These are phyloP conservation scores for Brevimyrus niger DNA, from an alignment of 2,113 vertebrate species.

Conservation along the genomic window DNA sequence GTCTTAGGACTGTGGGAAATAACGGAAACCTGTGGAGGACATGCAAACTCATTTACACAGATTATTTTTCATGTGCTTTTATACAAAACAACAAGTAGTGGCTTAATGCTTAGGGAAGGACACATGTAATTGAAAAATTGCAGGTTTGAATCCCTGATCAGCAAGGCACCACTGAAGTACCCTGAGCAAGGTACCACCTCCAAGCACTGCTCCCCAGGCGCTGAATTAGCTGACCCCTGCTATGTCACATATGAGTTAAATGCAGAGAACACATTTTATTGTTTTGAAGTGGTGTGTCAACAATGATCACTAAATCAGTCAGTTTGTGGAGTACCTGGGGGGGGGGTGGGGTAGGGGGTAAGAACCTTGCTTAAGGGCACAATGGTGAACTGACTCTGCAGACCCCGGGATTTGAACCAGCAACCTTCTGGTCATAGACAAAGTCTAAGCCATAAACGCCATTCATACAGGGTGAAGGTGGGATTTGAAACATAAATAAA, in stretches of 20 bases:
- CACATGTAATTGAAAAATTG: too few species aligned
- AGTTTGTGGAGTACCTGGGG: not conserved
- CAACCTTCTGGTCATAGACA: not conserved
- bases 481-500: not conserved
- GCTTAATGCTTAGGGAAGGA: too few species aligned
- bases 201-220: too few species aligned
- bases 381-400: not conserved
- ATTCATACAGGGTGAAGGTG: not conserved
- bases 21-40: not conserved
- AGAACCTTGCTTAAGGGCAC: not conserved
- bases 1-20: not conserved
- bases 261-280: too few species aligned
- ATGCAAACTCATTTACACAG: not conserved
- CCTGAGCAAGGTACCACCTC: too few species aligned
- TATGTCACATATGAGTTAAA: too few species aligned
- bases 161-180: too few species aligned
- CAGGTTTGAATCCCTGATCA: too few species aligned
- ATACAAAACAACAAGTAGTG: not conserved
- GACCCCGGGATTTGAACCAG: not conserved
- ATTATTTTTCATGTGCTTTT: not conserved
- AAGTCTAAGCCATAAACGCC: not conserved
- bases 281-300: too few species aligned
- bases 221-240: too few species aligned
- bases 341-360: too few species aligned
- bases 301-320: not conserved